Evolutionary conservation across 2,888 invertebrate genomes (phyloP), one percentile per base, ranked within the genome.

Genomic region (Congeria kusceri): DNA sequence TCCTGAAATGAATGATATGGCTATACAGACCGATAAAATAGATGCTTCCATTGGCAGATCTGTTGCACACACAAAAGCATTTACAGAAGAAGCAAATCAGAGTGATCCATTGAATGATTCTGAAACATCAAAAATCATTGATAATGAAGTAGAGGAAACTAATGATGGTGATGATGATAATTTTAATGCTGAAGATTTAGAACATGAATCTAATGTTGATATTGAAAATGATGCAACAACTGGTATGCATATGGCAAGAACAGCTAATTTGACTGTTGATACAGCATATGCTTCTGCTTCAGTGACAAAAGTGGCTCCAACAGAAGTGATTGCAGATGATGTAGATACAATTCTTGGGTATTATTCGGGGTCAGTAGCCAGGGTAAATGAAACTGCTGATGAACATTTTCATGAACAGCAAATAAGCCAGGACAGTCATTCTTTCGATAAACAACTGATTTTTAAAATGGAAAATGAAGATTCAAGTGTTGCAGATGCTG

Each of bases 121-220:
- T 29, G 53, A 13, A 39, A 66, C 3, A 53, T 32, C 20, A 32
- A 25, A 64, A n/a, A n/a, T 25, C 32, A 20, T 49, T 5, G 29
- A 39, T 7, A 47, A 20, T 56, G 57, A 29, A 9, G 49, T 46
- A 15, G 25, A 56, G 13, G 47, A 64, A 25, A 15, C n/a, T 23
- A 25, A 69, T 32, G n/a, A 58, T 7, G 23, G 13, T 18, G 25
- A 39, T 39, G 29, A 39, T 39, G 29, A 23, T 25, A 46, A 46
- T 47, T 58, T 20, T 32, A 63, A 23, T 23, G 28, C 44, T 32
- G 62, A 46, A 46, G 59, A 57, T 11, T 25, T 15, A 18, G 64
- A 65, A 61, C 29, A 28, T 66, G 66, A 72, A 58, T 28, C 65
- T 59, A 59, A 59, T 46, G 28, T 49, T 32, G 20, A 15, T 25